A percentile compares a stretch with the other conserved stretches of the same genome.
phyloP scores from a whole-genome alignment of 2,797 vertebrate species.

The Poeciliopsis gracilis region DNA sequence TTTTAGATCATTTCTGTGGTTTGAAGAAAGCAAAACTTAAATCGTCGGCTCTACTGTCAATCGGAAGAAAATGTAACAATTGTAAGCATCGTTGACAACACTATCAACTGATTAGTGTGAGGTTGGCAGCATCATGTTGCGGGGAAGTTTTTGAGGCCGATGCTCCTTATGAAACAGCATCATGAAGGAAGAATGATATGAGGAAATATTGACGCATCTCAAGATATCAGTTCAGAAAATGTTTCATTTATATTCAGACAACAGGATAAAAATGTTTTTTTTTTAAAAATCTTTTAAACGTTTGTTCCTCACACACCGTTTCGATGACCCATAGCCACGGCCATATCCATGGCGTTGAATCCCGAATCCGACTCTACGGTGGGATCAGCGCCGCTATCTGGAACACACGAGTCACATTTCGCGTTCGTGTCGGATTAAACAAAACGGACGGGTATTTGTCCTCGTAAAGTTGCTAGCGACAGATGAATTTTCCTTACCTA shows the following conservation, averaged over 20 bases:
- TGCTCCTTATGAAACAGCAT: not conserved
- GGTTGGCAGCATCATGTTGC: not conserved
- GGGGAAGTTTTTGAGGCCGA: not conserved
- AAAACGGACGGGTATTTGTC: not conserved
- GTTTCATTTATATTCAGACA: not conserved
- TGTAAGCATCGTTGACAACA: not conserved
- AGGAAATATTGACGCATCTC: not conserved
- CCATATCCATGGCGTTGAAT: slow-evolving; percentile 98
- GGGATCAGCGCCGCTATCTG: slow-evolving; percentile 96
- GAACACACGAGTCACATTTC: slow-evolving; percentile 4
- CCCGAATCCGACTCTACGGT: slow-evolving; percentile 97
- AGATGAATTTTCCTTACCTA: slow-evolving; percentile 82
- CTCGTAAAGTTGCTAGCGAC: not conserved
- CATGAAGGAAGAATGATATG: not conserved
- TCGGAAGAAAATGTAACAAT: not conserved
- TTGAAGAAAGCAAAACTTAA: not conserved
- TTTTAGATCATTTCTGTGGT: not conserved
- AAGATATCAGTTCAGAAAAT: not conserved
- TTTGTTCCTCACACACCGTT: slow-evolving; percentile 83
- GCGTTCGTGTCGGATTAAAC: not conserved
- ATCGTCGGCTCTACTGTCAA: not conserved
- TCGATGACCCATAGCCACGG: slow-evolving; percentile 94
- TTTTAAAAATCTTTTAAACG: too few relatives aligned
- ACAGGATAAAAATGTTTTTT: not conserved
- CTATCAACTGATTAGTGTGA: not conserved